These are phyloP conservation scores for Aleiodes leptofemur DNA, from an alignment of 2,888 invertebrate species.

Conservation along the genomic window DNA sequence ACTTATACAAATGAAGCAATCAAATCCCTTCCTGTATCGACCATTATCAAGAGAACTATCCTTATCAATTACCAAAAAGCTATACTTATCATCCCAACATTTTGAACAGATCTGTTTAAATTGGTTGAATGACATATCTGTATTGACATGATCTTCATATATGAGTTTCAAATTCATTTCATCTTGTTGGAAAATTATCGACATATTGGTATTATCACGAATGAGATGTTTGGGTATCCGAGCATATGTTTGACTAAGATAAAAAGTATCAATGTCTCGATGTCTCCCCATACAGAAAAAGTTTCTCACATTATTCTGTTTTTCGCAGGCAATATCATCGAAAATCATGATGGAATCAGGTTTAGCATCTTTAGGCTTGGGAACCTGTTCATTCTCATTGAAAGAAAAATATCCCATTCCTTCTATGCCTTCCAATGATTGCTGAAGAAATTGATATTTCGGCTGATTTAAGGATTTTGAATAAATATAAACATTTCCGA, in stretches of 20 bases:
- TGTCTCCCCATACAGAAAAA: background rate
- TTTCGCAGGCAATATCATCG: background rate
- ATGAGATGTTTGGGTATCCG: too few species aligned
- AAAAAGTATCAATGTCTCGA: too few species aligned
- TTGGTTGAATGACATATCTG: background rate
- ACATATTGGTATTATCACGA: background rate
- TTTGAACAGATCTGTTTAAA: background rate
- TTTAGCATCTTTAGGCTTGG: background rate
- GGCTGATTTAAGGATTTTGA: constrained; percentile 4
- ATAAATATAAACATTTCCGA: constrained; percentile 56
- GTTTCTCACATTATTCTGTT: background rate
- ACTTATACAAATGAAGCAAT: background rate
- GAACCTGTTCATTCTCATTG: background rate
- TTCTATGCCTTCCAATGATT: background rate
- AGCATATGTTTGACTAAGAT: too few species aligned
- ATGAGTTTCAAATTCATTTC: constrained; percentile 54
- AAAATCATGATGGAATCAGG: background rate
- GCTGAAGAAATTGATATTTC: background rate
- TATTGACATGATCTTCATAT: constrained; percentile 44
- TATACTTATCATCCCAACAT: constrained; percentile 1
- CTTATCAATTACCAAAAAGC: constrained; percentile 33
- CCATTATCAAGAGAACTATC: background rate
- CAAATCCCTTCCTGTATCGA: background rate
- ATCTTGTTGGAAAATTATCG: background rate
- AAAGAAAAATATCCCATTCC: background rate